A percentile compares a stretch with the other conserved stretches of the same genome.
phyloP scores from a whole-genome alignment of 2,797 vertebrate species.

The Anniella stebbinsi region DNA sequence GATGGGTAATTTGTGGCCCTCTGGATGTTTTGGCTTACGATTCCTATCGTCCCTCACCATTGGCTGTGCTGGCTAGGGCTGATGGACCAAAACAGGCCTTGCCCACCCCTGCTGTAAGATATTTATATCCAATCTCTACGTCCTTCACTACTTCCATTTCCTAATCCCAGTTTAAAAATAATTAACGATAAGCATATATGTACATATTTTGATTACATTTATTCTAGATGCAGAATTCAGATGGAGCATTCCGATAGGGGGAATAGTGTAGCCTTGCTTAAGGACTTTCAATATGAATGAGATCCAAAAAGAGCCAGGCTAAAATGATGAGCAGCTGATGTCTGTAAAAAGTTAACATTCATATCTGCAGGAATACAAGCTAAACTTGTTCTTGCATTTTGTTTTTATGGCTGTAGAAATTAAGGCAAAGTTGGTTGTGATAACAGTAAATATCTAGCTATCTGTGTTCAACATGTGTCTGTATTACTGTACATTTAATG shows the following conservation, averaged over 20 bases:
- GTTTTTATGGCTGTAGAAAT: slow-evolving; percentile 25
- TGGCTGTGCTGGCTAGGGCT: too few relatives aligned
- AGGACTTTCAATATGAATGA: background rate
- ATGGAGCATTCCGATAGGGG: background rate
- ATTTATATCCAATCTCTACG: background rate
- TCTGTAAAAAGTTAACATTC: slow-evolving; percentile 30
- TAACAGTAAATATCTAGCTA: slow-evolving; percentile 25
- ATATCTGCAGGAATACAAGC: slow-evolving; percentile 21
- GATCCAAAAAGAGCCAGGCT: background rate
- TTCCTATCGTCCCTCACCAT: too few relatives aligned
- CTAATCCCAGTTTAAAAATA: background rate
- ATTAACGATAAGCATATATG: background rate
- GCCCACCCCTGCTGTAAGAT: too few relatives aligned
- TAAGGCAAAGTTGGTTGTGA: slow-evolving; percentile 6
- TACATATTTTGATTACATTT: background rate
- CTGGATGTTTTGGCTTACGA: too few relatives aligned
- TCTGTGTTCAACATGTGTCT: slow-evolving; percentile 15
- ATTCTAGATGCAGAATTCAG: slow-evolving; percentile 7
- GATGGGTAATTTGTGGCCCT: too few relatives aligned
- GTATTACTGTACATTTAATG: slow-evolving; percentile 42
- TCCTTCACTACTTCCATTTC: background rate
- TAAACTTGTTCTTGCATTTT: slow-evolving; percentile 31
- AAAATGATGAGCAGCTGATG: background rate
- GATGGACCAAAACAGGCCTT: too few relatives aligned
- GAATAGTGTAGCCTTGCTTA: background rate